Evolutionary conservation across 2,797 vertebrate species (phyloP).

Genomic region (Anniella stebbinsi): DNA sequence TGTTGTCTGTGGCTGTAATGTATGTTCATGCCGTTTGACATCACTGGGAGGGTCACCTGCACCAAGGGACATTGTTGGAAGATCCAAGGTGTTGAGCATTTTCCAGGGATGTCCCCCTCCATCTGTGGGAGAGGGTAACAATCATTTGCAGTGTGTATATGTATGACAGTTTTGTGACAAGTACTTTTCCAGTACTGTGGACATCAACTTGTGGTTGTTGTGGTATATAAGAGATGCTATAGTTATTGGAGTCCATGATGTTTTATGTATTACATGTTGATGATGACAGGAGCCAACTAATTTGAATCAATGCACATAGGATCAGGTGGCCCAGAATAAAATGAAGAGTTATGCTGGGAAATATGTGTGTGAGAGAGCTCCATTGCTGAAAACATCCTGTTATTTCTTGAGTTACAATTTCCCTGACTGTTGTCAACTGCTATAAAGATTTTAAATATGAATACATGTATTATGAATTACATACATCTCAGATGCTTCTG

Average conservation of each 20-base stretch:
- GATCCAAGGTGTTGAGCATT: neutral
- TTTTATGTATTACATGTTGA: neutral
- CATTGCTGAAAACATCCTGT: conserved; percentile 40
- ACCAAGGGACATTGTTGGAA: neutral
- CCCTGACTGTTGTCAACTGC: conserved; percentile 57
- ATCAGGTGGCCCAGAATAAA: neutral
- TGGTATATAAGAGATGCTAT: neutral
- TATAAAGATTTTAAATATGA: conserved; percentile 52
- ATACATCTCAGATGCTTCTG: conserved; percentile 48
- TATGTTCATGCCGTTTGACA: neutral
- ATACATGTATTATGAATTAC: conserved; percentile 51
- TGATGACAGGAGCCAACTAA: neutral
- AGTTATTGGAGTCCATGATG: neutral
- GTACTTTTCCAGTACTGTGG: neutral
- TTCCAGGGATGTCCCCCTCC: neutral
- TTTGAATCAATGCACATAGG: neutral
- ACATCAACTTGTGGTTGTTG: neutral
- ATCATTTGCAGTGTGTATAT: neutral
- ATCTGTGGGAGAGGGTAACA: neutral
- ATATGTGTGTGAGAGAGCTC: conserved; percentile 4
- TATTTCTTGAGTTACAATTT: conserved; percentile 37
- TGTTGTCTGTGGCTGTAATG: neutral
- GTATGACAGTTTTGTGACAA: neutral
- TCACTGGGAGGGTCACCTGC: neutral
- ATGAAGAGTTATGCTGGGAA: neutral